Percentiles rank a stretch among this genome's conserved stretches.
phyloP scores from a whole-genome alignment of 2,888 invertebrate species.

The Thumatha senex region DNA sequence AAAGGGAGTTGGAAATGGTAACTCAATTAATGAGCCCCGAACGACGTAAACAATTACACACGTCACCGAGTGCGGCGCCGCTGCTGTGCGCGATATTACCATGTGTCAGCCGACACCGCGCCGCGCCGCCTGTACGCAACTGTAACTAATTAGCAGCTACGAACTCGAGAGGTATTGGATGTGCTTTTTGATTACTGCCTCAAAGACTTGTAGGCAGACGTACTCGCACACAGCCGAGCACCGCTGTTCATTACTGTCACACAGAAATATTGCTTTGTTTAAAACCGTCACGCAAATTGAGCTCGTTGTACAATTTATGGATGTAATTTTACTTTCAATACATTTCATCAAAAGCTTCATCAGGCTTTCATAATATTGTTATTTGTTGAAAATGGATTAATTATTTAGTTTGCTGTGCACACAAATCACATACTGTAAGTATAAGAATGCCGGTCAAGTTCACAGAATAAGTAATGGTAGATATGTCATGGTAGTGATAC shows the following conservation, averaged over 20 bases:
- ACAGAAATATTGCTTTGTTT: constrained; percentile 18
- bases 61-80: constrained; percentile 5
- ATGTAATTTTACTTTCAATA: constrained; percentile 1
- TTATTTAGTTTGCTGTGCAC: too few relatives aligned
- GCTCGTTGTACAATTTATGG: constrained; percentile 1
- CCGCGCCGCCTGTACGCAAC: constrained; percentile 22
- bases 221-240: constrained; percentile 17
- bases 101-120: constrained; percentile 28
- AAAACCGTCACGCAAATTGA: constrained; percentile 5
- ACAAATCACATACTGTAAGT: too few relatives aligned
- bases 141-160: constrained; percentile 35
- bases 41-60: constrained; percentile 38
- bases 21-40: constrained; percentile 36
- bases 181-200: constrained; percentile 36
- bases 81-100: constrained; percentile 12
- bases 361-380: not conserved
- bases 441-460: not conserved
- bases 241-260: constrained; percentile 26
- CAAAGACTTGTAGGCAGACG: constrained; percentile 18
- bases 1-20: constrained; percentile 27
- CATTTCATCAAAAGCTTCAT: too few relatives aligned
- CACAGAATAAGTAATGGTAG: not conserved
- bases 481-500: not conserved
- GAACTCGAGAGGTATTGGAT: constrained; percentile 32
- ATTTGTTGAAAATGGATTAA: not conserved